Evolutionary conservation across 2,888 invertebrate genomes (phyloP).

Genomic region (Trissolcus brochymenae): DNA sequence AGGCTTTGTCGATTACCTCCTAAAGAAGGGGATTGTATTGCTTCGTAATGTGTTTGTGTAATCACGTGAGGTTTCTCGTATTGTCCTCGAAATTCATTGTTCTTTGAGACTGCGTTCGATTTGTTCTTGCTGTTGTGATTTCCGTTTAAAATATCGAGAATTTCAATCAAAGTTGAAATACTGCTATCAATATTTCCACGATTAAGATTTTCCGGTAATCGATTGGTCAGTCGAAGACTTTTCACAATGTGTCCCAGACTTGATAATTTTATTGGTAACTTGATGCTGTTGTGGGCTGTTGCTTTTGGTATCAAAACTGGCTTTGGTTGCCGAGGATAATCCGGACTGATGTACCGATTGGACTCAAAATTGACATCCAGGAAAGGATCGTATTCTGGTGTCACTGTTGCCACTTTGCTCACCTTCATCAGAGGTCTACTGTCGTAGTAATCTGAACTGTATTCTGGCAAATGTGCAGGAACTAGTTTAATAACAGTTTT

Average conservation of each 20-base stretch:
- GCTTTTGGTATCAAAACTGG: conserved; percentile 33
- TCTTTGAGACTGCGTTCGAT: not conserved
- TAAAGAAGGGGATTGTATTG: conserved; percentile 62
- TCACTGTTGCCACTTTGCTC: conserved; percentile 5
- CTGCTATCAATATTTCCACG: conserved; percentile 88
- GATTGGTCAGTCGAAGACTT: conserved; percentile 85
- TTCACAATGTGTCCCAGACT: conserved; percentile 80
- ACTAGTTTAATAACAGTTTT: conserved; percentile 56
- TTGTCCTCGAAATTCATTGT: conserved; percentile 55
- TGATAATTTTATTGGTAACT: conserved; percentile 73
- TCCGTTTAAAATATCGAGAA: conserved; percentile 82
- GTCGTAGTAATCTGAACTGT: conserved; percentile 63
- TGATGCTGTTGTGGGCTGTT: conserved; percentile 60
- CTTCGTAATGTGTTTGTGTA: conserved; percentile 69
- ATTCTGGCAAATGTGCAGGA: conserved; percentile 49
- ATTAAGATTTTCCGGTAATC: conserved; percentile 85
- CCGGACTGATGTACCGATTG: conserved; percentile 63
- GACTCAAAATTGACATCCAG: conserved; percentile 61
- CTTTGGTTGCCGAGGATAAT: conserved; percentile 20
- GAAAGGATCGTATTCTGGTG: conserved; percentile 20
- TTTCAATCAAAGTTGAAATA: conserved; percentile 85
- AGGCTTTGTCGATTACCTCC: not conserved
- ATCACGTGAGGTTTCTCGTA: conserved; percentile 67
- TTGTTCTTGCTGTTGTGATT: conserved; percentile 73
- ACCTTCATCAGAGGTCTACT: conserved; percentile 44